phyloP scores from a whole-genome alignment of 2,888 invertebrate species.

The Eulithis prunata region DNA sequence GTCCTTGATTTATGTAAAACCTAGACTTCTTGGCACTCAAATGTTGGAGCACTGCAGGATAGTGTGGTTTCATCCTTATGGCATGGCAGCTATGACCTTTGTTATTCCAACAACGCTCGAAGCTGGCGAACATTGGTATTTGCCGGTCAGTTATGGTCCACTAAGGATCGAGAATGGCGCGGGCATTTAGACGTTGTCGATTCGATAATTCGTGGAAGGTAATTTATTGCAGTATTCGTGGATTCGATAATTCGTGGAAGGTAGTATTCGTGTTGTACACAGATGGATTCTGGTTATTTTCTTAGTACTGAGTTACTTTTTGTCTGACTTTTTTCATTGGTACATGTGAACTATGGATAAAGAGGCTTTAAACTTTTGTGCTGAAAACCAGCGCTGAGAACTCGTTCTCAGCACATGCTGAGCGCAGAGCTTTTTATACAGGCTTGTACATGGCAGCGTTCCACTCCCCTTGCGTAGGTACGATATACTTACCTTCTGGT shows the following conservation, averaged over 20 bases:
- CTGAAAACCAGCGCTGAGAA: too few relatives aligned
- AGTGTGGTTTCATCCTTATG: not conserved
- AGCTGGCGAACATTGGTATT: conserved; percentile 58
- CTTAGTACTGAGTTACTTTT: not conserved
- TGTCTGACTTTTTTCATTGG: not conserved
- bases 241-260: conserved; percentile 33
- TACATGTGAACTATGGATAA: too few relatives aligned
- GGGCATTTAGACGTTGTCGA: conserved; percentile 39
- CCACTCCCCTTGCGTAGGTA: too few relatives aligned
- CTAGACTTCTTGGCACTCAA: too few relatives aligned
- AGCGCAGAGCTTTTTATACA: too few relatives aligned
- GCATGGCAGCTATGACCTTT: conserved; percentile 57
- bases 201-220: conserved; percentile 33
- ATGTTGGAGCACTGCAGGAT: too few relatives aligned
- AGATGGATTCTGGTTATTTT: conserved; percentile 1
- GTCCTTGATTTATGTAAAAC: too few relatives aligned
- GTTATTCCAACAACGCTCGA: conserved; percentile 63
- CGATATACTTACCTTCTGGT: too few relatives aligned
- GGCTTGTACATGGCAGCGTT: too few relatives aligned
- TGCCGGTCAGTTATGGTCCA: conserved; percentile 41
- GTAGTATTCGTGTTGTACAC: conserved; percentile 1
- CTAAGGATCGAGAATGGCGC: conserved; percentile 43
- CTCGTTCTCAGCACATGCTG: too few relatives aligned
- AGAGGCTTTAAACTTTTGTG: too few relatives aligned
- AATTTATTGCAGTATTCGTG: conserved; percentile 12